Conservation (phyloP, 1,140 invertebrate species). For the Notospermus geniculatus region DNA sequence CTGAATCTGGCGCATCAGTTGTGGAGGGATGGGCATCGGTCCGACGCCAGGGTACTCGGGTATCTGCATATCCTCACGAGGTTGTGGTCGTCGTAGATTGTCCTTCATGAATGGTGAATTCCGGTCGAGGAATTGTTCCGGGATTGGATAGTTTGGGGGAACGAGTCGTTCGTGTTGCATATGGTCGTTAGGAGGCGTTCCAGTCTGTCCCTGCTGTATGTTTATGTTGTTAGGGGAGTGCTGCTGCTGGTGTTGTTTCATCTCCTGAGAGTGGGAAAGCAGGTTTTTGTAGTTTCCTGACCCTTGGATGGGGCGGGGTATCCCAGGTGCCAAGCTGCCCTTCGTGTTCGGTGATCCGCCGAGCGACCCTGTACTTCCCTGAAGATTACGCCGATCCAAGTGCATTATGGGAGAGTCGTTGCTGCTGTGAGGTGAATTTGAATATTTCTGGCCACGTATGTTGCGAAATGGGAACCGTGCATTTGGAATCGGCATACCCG, state of each 20-base stretch:
- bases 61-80: conserved; percentile 8
- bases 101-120: conserved; percentile 7
- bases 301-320: neutral
- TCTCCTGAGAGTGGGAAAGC: neutral
- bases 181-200: neutral
- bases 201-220: conserved; percentile 2
- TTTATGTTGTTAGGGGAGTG: neutral
- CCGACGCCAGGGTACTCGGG: neutral
- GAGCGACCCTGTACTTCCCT: neutral
- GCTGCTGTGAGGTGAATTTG: neutral
- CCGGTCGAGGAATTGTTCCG: conserved; percentile 1
- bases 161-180: neutral
- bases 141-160: neutral
- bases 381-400: conserved; percentile 5
- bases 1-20: too few relatives aligned
- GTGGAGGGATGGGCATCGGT: too few relatives aligned
- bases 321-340: neutral
- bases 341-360: neutral
- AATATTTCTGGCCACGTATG: neutral
- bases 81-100: conserved; percentile 10
- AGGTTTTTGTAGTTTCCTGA: neutral
- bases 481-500: conserved; percentile 5
- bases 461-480: neutral
- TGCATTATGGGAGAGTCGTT: neutral
- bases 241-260: conserved; percentile 17